Percentiles rank a stretch among this genome's conserved stretches.
phyloP scores from a whole-genome alignment of 2,113 vertebrate species.

The Sarotherodon lohbergeri region DNA sequence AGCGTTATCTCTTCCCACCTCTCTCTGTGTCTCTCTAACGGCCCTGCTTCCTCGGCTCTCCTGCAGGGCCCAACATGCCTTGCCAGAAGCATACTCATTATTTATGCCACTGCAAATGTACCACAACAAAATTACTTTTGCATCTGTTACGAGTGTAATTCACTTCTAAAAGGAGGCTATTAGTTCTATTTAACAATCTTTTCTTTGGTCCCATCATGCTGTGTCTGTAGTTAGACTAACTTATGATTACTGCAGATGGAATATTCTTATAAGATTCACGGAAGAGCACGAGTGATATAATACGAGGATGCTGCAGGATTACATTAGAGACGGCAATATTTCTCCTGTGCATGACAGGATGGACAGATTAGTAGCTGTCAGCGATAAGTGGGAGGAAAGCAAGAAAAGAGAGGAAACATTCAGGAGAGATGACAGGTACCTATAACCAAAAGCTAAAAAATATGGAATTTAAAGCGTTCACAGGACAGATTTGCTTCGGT shows the following conservation, averaged over 20 bases:
- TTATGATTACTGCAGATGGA: not conserved
- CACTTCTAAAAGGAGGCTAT: not conserved
- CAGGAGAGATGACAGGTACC: not conserved
- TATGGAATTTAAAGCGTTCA: not conserved
- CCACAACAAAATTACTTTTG: slow-evolving; percentile 10
- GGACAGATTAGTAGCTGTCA: not conserved
- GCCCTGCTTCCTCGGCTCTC: not conserved
- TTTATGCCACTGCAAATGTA: slow-evolving; percentile 8
- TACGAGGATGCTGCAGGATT: not conserved
- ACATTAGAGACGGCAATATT: not conserved
- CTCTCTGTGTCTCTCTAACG: not conserved
- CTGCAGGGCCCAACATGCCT: not conserved
- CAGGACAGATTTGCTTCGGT: slow-evolving; percentile 10
- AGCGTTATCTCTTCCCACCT: not conserved
- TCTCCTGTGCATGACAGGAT: not conserved
- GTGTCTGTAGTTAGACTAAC: not conserved
- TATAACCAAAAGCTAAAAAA: slow-evolving; percentile 6
- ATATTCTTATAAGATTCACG: not conserved
- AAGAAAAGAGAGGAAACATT: slow-evolving; percentile 12
- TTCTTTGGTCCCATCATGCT: not conserved
- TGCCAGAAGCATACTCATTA: slow-evolving; percentile 20
- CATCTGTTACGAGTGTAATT: slow-evolving; percentile 4
- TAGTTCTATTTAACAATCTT: not conserved
- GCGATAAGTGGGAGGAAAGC: slow-evolving; percentile 9
- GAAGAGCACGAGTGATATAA: not conserved